phyloP scores from a whole-genome alignment of 1,140 invertebrate genomes.

The Mesaphorura yosii region DNA sequence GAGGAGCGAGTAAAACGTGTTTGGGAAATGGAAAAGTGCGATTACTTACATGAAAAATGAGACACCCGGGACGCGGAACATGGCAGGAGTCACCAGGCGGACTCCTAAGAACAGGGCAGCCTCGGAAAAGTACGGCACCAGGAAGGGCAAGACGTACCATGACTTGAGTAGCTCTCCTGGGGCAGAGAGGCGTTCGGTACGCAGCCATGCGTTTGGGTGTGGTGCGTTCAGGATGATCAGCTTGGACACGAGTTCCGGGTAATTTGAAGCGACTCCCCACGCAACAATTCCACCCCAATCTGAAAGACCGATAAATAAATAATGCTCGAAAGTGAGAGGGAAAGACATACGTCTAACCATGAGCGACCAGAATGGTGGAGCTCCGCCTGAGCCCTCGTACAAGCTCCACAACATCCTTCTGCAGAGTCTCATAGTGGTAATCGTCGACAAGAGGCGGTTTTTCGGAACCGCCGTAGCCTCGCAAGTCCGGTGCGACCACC shows the following conservation, averaged over 20 bases:
- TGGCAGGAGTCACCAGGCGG: too few relatives aligned
- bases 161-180: background rate
- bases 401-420: background rate
- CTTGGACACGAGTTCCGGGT: background rate
- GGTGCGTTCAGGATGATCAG: background rate
- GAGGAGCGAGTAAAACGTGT: too few relatives aligned
- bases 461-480: background rate
- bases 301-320: too few relatives aligned
- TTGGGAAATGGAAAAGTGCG: too few relatives aligned
- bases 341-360: too few relatives aligned
- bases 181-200: background rate
- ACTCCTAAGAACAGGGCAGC: too few relatives aligned
- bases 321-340: too few relatives aligned
- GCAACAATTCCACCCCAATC: background rate
- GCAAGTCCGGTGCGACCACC: background rate
- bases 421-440: background rate
- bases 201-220: background rate
- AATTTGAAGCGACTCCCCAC: background rate
- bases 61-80: too few relatives aligned
- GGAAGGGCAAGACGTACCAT: background rate
- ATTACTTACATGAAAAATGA: background rate
- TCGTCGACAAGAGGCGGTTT: background rate
- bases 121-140: background rate
- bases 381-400: constrained; percentile 31
- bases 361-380: background rate